Percentiles rank a stretch among this genome's conserved stretches.
phyloP scores from a whole-genome alignment of 1,140 invertebrate species.

The Venustaconcha ellipsiformis region DNA sequence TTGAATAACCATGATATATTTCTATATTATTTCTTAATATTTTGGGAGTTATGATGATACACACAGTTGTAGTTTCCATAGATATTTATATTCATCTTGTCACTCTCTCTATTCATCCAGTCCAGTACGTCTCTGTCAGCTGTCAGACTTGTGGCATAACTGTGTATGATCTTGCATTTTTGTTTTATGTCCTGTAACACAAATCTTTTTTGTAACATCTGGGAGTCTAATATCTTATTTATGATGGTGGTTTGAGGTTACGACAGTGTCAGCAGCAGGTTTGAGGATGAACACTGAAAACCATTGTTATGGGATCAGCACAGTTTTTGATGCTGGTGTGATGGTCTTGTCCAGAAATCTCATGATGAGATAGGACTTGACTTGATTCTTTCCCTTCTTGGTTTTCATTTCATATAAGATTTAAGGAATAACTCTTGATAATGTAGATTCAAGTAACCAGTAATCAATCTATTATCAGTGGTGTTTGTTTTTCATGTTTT shows the following conservation, averaged over 20 bases:
- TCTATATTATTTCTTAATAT: too few species aligned
- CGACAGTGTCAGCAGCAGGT: slow-evolving; percentile 33
- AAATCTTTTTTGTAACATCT: neutral
- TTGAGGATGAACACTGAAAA: slow-evolving; percentile 12
- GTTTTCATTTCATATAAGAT: neutral
- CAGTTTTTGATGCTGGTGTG: slow-evolving; percentile 33
- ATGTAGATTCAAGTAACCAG: too few species aligned
- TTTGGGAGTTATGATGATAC: too few species aligned
- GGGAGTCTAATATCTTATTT: neutral
- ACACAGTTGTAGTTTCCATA: too few species aligned
- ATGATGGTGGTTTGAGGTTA: slow-evolving; percentile 6
- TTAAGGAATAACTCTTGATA: too few species aligned
- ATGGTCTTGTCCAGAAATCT: slow-evolving; percentile 35
- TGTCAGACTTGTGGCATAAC: neutral
- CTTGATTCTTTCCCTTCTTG: slow-evolving; percentile 24
- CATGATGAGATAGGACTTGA: slow-evolving; percentile 15
- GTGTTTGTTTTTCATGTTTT: too few species aligned
- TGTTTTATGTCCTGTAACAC: neutral
- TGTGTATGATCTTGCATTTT: neutral
- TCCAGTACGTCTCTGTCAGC: too few species aligned
- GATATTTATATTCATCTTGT: too few species aligned
- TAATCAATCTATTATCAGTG: too few species aligned
- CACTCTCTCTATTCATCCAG: too few species aligned
- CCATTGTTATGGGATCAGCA: slow-evolving; percentile 17
- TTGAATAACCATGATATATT: too few species aligned